Evolutionary conservation across 2,888 invertebrate species (phyloP).

Genomic region (Entomobrya proxima): DNA sequence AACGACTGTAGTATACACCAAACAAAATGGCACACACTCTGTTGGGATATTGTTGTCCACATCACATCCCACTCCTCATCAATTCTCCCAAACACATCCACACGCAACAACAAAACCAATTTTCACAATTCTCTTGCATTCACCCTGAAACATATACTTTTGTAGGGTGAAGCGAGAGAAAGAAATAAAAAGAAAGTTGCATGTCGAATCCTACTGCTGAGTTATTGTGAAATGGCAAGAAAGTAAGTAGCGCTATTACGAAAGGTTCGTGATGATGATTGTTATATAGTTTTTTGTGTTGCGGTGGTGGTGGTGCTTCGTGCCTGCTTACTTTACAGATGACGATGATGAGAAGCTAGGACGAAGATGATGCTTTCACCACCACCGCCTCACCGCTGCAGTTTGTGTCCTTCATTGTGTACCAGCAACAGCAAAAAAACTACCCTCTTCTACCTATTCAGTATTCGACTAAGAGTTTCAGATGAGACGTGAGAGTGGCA

Average conservation of each 20-base stretch:
- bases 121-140: constrained; percentile 37
- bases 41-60: constrained; percentile 1
- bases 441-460: constrained; percentile 67
- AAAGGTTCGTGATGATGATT: constrained; percentile 44
- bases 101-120: constrained; percentile 30
- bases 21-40: not conserved
- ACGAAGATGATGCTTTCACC: constrained; percentile 38
- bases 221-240: constrained; percentile 38
- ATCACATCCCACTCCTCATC: constrained; percentile 28
- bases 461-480: constrained; percentile 74
- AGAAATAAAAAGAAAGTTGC: constrained; percentile 22
- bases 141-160: not conserved
- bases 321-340: constrained; percentile 62
- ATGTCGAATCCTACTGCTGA: not conserved
- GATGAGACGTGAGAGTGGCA: constrained; percentile 75
- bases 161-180: not conserved
- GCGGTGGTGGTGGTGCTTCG: not conserved
- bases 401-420: constrained; percentile 31
- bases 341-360: constrained; percentile 21
- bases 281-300: constrained; percentile 13
- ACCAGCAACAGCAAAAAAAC: not conserved
- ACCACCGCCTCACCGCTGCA: no score
- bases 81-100: constrained; percentile 26
- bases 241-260: constrained; percentile 25
- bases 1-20: not conserved